Base-by-base conservation (phyloP, 2,797 vertebrate genomes). In the Danio choprae region DNA sequence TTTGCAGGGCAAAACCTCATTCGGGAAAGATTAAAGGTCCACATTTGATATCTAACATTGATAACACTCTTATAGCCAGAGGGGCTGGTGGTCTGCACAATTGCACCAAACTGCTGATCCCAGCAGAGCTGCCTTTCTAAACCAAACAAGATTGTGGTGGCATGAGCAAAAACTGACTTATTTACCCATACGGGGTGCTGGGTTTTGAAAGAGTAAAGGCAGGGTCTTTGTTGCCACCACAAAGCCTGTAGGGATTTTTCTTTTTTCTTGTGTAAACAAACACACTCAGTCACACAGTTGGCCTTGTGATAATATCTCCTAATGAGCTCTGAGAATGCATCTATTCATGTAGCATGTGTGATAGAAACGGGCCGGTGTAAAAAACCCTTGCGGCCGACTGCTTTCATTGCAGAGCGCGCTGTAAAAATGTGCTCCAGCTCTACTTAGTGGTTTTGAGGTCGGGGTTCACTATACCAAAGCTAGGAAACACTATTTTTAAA, bases 401-500 rank as follows among this genome's bases (percentile, higher is more conserved):
- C 60, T 84, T 81, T 64, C 75, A 77, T 74, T 74, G 50, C 48
- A 8, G 3, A 43, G 79, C 64, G 80, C 84, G 60, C 81, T 40
- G 80, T 15, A 70, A 78, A 80, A 83, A 68, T 84, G 71, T 40
- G 84, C 87, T 90, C 87, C 89, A 88, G 85, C 79, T 83, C 70
- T 87, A 91, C 86, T 86, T 59, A 6, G 88, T 51, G 88, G 89
- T 58, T 88, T 87, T 43, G 80, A 74, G 88, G 87, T 64, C 84
- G 87, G 9, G 88, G 89, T 88, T 71, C 4, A 81, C 85, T 80
- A 74, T 58, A 74, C 82, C 22, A 89, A 91, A 72, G 65, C 69
- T 29, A 82, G 73, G 74, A 2, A 40, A 4, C 8, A 10, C 8
- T 91, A 91, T 91, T 91, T 93, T 88, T 91, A 91, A 90, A 86